Percentiles rank a stretch among this genome's conserved stretches.
phyloP scores from a whole-genome alignment of 2,113 vertebrate species.

The Hystrix brachyura region DNA sequence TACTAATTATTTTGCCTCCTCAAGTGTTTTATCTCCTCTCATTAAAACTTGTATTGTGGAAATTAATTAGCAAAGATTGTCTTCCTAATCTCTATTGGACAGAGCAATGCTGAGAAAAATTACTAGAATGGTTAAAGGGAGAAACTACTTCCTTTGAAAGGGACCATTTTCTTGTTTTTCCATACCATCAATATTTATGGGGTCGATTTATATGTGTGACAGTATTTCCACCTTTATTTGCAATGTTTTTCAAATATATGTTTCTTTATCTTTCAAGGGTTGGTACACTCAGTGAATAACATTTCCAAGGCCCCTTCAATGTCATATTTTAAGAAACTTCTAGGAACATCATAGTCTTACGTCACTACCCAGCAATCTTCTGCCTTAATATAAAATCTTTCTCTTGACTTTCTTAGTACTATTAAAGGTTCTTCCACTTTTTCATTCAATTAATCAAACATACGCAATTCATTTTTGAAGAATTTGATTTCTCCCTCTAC shows the following conservation, averaged over 20 bases:
- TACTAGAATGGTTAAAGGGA: slow-evolving; percentile 35
- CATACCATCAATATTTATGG: not conserved
- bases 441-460: not conserved
- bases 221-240: not conserved
- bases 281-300: not conserved
- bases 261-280: slow-evolving; percentile 22
- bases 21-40: slow-evolving; percentile 67
- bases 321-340: not conserved
- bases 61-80: slow-evolving; percentile 73
- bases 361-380: not conserved
- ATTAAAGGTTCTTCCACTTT: not conserved
- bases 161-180: not conserved
- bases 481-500: not conserved
- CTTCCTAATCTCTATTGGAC: slow-evolving; percentile 61
- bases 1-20: slow-evolving; percentile 65
- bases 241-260: not conserved
- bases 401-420: not conserved
- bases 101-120: slow-evolving; percentile 50
- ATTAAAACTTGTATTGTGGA: slow-evolving; percentile 61
- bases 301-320: not conserved
- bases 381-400: not conserved
- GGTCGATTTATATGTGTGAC: not conserved
- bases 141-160: slow-evolving; percentile 34
- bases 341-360: not conserved
- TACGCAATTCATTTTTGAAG: not conserved